phyloP scores from a whole-genome alignment of 2,888 invertebrate genomes.

The Cephus rjabovi region DNA sequence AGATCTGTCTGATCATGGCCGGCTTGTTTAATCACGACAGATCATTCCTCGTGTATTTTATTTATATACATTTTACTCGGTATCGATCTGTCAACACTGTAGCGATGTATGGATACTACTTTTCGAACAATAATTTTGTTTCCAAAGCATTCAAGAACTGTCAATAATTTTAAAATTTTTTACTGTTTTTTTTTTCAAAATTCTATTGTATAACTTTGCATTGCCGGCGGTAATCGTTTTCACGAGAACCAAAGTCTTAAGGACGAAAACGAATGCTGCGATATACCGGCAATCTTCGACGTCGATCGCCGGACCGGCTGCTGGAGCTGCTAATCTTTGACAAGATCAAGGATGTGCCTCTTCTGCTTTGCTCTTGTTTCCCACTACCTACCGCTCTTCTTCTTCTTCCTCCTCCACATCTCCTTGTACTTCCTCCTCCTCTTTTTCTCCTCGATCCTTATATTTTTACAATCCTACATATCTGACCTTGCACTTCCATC shows the following conservation, averaged over 20 bases:
- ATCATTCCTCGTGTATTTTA: background rate
- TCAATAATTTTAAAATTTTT: too few relatives aligned
- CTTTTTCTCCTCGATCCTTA: background rate
- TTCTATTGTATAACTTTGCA: background rate
- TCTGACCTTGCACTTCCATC: background rate
- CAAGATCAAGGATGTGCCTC: constrained; percentile 5
- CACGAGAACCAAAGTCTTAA: background rate
- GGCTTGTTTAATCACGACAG: constrained; percentile 23
- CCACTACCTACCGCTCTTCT: background rate
- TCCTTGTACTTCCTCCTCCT: background rate
- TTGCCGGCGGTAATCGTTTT: background rate
- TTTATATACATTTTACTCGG: background rate
- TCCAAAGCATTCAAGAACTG: background rate
- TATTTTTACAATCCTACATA: background rate
- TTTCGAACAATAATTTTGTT: background rate
- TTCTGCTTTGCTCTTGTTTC: constrained; percentile 15
- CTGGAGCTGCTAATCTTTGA: constrained; percentile 5
- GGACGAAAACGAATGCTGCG: constrained; percentile 1
- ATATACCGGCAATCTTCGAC: constrained; percentile 1
- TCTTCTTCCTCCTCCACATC: background rate
- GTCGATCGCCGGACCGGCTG: constrained; percentile 1
- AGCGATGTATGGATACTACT: background rate
- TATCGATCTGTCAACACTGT: background rate
- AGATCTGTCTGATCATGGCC: constrained; percentile 37
- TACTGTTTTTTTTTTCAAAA: background rate